phyloP scores from a whole-genome alignment of 2,888 invertebrate genomes.

The Calameuta filiformis region DNA sequence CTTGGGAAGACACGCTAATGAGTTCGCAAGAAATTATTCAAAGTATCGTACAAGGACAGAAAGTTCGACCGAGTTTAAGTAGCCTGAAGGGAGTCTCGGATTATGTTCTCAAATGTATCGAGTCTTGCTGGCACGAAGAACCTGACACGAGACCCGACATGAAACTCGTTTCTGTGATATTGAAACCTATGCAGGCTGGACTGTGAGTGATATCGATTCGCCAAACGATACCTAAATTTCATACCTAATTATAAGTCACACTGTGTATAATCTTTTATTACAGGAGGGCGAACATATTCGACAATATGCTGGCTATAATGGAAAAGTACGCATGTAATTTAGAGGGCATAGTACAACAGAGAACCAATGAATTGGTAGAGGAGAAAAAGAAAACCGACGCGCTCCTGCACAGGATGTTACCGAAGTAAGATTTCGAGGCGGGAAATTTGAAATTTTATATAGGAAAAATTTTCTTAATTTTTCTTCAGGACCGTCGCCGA shows the following conservation, averaged over 20 bases:
- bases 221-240: background rate
- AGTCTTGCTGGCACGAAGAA: slow-evolving; percentile 85
- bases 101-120: slow-evolving; percentile 79
- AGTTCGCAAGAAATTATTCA: slow-evolving; percentile 26
- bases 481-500: slow-evolving; percentile 80
- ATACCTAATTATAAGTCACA: background rate
- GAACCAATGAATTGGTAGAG: slow-evolving; percentile 82
- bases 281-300: slow-evolving; percentile 87
- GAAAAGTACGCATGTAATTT: slow-evolving; percentile 90
- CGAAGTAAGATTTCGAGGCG: slow-evolving; percentile 72
- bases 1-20: slow-evolving; percentile 75
- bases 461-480: slow-evolving; percentile 9
- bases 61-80: slow-evolving; percentile 67
- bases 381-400: slow-evolving; percentile 90
- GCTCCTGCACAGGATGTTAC: slow-evolving; percentile 85
- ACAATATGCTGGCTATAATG: slow-evolving; percentile 92
- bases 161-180: slow-evolving; percentile 76
- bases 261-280: background rate
- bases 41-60: slow-evolving; percentile 29
- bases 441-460: slow-evolving; percentile 8
- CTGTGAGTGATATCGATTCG: slow-evolving; percentile 65
- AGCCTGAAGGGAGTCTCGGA: slow-evolving; percentile 72
- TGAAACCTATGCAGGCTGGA: slow-evolving; percentile 85
- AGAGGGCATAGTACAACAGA: slow-evolving; percentile 84
- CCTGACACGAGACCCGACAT: slow-evolving; percentile 84